phyloP scores from a whole-genome alignment of 2,113 vertebrate genomes.

The Protobothrops mucrosquamatus region DNA sequence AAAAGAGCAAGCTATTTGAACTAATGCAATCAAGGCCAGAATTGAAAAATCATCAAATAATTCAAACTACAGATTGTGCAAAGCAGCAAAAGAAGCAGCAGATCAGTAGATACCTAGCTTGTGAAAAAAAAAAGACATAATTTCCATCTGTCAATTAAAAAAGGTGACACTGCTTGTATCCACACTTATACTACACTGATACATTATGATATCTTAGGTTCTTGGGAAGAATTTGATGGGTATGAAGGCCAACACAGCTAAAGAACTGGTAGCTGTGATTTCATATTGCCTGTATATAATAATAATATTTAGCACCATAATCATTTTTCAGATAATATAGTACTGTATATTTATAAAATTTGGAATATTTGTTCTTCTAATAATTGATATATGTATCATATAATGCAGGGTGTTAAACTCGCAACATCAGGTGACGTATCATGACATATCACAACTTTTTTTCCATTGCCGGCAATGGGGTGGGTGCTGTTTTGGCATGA shows the following conservation, averaged over 20 bases:
- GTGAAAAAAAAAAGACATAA: background rate
- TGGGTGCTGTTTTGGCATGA: too few relatives aligned
- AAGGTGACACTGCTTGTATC: background rate
- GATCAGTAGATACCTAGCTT: background rate
- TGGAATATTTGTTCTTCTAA: background rate
- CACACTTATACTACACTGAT: background rate
- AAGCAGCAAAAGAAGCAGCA: background rate
- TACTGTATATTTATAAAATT: background rate
- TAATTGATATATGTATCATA: background rate
- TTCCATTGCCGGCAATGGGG: too few relatives aligned
- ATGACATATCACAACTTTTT: too few relatives aligned
- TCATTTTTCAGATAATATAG: background rate
- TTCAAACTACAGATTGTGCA: background rate
- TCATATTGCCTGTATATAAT: background rate
- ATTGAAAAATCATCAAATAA: background rate
- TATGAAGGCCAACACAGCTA: background rate
- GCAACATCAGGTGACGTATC: too few relatives aligned
- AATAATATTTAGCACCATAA: background rate
- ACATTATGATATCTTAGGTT: background rate
- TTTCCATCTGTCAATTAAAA: background rate
- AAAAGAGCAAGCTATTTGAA: background rate
- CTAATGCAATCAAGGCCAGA: background rate
- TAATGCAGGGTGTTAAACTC: background rate
- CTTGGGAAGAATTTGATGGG: background rate
- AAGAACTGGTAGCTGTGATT: background rate